A percentile compares a stretch with the other conserved stretches of the same genome.
Conservation (phyloP, 2,113 vertebrate species). For the Notothenia coriiceps region DNA sequence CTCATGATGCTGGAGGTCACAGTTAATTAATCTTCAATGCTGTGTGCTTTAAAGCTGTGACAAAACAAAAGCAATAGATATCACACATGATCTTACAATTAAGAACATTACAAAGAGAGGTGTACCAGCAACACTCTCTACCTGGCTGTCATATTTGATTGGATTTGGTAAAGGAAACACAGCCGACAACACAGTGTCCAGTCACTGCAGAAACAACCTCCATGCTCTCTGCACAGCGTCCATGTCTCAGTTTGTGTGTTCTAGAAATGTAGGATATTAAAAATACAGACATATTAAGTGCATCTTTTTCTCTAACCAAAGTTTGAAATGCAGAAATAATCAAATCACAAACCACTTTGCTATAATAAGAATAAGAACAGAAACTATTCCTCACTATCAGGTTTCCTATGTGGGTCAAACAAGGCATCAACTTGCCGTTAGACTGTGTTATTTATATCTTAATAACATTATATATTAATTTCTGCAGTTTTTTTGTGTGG, state of each 20-base stretch:
- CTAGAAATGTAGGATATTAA: neutral
- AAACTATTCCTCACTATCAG: neutral
- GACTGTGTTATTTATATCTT: neutral
- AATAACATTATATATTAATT: neutral
- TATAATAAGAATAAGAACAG: conserved; percentile 3
- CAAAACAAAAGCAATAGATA: neutral
- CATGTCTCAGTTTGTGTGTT: neutral
- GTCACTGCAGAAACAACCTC: neutral
- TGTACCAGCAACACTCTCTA: conserved; percentile 6
- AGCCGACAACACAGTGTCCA: neutral
- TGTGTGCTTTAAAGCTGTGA: neutral
- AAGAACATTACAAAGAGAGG: neutral
- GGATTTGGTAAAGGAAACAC: conserved; percentile 21
- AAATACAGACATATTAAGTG: neutral
- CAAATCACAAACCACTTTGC: neutral
- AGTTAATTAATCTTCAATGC: conserved; percentile 15
- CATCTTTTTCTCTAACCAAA: neutral
- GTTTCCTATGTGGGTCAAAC: neutral
- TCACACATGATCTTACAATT: neutral
- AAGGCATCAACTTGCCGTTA: neutral
- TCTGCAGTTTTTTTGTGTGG: conserved; percentile 7
- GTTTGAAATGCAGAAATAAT: neutral
- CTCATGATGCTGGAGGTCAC: conserved; percentile 36
- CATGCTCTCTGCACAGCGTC: neutral
- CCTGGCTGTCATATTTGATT: conserved; percentile 25